phyloP scores from a whole-genome alignment of 2,888 invertebrate genomes.

The Acronicta leporina region DNA sequence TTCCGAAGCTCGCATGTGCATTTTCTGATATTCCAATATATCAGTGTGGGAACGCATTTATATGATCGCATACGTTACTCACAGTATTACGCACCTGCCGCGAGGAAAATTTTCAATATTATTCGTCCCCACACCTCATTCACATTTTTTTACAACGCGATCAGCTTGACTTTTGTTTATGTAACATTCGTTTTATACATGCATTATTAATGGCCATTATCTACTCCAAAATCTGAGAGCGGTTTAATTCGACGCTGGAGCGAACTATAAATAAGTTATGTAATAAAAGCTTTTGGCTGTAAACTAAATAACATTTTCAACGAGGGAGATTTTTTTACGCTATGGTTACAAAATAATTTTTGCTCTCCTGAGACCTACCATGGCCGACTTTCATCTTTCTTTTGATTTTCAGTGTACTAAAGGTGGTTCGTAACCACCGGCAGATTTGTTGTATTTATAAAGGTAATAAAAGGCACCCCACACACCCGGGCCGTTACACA shows the following conservation, averaged over 20 bases:
- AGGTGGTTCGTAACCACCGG: conserved; percentile 26
- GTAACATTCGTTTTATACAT: conserved; percentile 14
- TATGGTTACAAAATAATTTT: conserved; percentile 10
- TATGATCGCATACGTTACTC: conserved; percentile 43
- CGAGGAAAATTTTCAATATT: conserved; percentile 7
- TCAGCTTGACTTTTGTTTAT: conserved; percentile 13
- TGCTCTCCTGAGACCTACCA: conserved; percentile 3
- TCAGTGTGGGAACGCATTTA: conserved; percentile 56
- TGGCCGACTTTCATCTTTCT: conserved; percentile 12
- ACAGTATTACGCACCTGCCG: conserved; percentile 52
- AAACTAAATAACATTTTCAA: background rate
- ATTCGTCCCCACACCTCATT: background rate
- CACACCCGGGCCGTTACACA: conserved; percentile 21
- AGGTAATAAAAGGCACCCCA: conserved; percentile 35
- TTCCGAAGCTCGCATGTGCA: conserved; percentile 36
- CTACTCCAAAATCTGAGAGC: conserved; percentile 32
- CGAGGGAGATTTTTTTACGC: background rate
- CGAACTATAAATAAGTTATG: conserved; percentile 40
- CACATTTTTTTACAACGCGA: conserved; percentile 13
- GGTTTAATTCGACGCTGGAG: conserved; percentile 24
- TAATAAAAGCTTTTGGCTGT: conserved; percentile 36
- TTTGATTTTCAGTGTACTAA: conserved; percentile 5
- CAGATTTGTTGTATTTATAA: conserved; percentile 32
- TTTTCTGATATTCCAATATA: conserved; percentile 61
- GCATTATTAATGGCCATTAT: conserved; percentile 45